A percentile compares a stretch with the other conserved stretches of the same genome.
These are phyloP conservation scores for Melieria crassipennis DNA, from an alignment of 2,888 invertebrate species.

Conservation along the genomic window DNA sequence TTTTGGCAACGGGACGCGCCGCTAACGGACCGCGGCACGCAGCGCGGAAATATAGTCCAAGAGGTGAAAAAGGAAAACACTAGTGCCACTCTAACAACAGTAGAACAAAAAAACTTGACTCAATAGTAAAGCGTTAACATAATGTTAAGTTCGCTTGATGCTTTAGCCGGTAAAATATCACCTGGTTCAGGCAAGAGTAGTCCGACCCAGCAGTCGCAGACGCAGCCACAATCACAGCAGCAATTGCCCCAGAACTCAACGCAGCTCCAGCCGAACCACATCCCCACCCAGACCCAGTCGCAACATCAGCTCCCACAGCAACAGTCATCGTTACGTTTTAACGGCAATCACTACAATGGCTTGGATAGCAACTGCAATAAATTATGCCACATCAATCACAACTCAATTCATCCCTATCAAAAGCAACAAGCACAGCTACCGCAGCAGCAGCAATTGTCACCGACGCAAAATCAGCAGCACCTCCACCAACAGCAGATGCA, in stretches of 20 bases:
- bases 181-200: slow-evolving; percentile 72
- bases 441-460: slow-evolving; percentile 35
- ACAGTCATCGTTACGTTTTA: slow-evolving; percentile 41
- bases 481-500: slow-evolving; percentile 37
- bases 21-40: neutral
- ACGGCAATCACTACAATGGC: slow-evolving; percentile 45
- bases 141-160: slow-evolving; percentile 89
- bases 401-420: slow-evolving; percentile 57
- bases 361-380: slow-evolving; percentile 57
- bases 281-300: slow-evolving; percentile 40
- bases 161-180: slow-evolving; percentile 89
- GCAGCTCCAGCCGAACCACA: slow-evolving; percentile 33
- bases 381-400: slow-evolving; percentile 57
- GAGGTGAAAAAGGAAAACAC: neutral
- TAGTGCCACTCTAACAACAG: neutral
- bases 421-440: slow-evolving; percentile 47
- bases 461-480: slow-evolving; percentile 31
- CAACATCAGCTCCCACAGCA: slow-evolving; percentile 40
- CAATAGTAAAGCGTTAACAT: slow-evolving; percentile 54
- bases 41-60: neutral
- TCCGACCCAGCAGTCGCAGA: slow-evolving; percentile 51
- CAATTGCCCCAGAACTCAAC: slow-evolving; percentile 6
- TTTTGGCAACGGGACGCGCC: neutral
- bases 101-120: slow-evolving; percentile 21
- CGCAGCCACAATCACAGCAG: slow-evolving; percentile 48